Evolutionary conservation across 92 coral and sea anemone species (phyloP), one percentile per base, ranked within the genome.

Genomic region (Scolanthus callimorphus): DNA sequence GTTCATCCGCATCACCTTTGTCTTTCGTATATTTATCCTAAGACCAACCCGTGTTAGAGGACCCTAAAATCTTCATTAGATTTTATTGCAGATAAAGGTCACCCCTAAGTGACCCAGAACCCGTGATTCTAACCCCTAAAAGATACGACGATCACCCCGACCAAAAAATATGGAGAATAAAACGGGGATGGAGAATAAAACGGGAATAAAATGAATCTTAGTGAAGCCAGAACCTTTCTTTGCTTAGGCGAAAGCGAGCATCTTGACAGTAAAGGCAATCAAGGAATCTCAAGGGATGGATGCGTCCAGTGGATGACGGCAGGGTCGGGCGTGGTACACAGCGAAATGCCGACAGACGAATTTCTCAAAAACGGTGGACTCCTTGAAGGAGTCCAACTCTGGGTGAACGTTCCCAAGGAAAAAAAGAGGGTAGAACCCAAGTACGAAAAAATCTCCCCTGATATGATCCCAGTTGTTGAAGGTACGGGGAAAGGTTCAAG

Each of bases 291-390:
- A 45, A 76, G 71, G 30, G 77, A 81, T 43, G 99, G 99, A 19
- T 94, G 99, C 96, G 99, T 94, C 17, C 99, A 94, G 70, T 94
- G 99, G 99, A 94, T 94, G 99, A 94, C 99, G 0, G 99, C 99
- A 38, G 99, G 99, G 8, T 81, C 95, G 3, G 99, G 99, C 15
- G 99, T 94, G 49, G 96, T 94, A 11, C 99, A 94, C 68, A 89
- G 97, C 37, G 99, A 94, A 69, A 94, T 94, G 99, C 99, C 99
- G 0, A 64, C 95, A 20, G 94, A 94, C 57, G 83, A 81, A 45
- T 67, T 94, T 73, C 62, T 85, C 1, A 73, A 78, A 41, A 74
- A 72, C 54, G 99, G 99, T 1, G 99, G 99, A 11, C 76, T 25
- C 13, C 69, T 76, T 4, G 99, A 94, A 59, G 99, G 99, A 12